These are phyloP conservation scores for Tetragonisca angustula DNA, from an alignment of 2,888 invertebrate species.

Conservation along the genomic window DNA sequence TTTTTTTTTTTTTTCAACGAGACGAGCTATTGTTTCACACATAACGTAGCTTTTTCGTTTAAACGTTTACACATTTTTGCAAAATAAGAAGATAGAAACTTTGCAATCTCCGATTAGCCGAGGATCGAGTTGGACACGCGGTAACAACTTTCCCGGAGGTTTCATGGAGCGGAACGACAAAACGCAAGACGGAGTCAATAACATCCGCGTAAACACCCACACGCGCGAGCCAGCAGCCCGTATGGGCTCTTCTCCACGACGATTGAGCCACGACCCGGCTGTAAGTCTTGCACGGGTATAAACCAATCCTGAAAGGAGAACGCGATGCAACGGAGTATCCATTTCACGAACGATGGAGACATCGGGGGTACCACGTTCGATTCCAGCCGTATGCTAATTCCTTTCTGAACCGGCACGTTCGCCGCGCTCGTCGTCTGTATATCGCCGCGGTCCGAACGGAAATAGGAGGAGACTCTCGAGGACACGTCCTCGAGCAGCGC, in stretches of 20 bases:
- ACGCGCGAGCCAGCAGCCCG: slow-evolving; percentile 63
- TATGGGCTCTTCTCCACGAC: slow-evolving; percentile 54
- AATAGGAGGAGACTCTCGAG: slow-evolving; percentile 66
- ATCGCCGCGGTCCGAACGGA: slow-evolving; percentile 55
- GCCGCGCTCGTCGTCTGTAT: slow-evolving; percentile 55
- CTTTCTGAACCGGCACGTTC: slow-evolving; percentile 64
- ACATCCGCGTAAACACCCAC: slow-evolving; percentile 79
- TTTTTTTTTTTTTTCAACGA: too few species aligned
- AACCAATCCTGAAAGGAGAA: slow-evolving; percentile 81
- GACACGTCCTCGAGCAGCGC: slow-evolving; percentile 53
- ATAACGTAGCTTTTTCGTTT: too few species aligned
- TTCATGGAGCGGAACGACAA: slow-evolving; percentile 32
- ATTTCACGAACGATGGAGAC: slow-evolving; percentile 82
- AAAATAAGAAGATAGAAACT: not conserved
- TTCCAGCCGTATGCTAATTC: slow-evolving; percentile 80
- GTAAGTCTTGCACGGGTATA: slow-evolving; percentile 78
- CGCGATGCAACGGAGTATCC: slow-evolving; percentile 79
- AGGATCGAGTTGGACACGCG: not conserved
- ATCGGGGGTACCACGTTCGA: slow-evolving; percentile 79
- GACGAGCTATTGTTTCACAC: too few species aligned
- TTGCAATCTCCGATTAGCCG: not conserved
- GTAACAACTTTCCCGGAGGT: slow-evolving; percentile 16
- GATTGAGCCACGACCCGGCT: slow-evolving; percentile 74
- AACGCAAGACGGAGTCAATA: slow-evolving; percentile 70
- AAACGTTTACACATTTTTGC: too few species aligned